Evolutionary conservation across 2,797 vertebrate species (phyloP).

Genomic region (Rhodeus uyekii): DNA sequence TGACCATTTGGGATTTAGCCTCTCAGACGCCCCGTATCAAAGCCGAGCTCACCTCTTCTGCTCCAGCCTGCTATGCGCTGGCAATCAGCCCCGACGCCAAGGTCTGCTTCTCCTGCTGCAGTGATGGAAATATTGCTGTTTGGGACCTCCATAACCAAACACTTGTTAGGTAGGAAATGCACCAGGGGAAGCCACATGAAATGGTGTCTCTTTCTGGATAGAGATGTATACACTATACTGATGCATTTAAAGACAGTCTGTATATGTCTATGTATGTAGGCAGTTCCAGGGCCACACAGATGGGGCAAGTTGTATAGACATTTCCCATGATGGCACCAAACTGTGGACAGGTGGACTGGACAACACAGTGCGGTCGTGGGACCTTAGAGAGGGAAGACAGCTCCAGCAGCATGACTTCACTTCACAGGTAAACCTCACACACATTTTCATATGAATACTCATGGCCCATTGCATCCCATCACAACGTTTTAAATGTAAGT

Average conservation of each 20-base stretch:
- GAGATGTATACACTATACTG: background rate
- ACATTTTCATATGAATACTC: background rate
- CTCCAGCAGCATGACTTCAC: constrained; percentile 99
- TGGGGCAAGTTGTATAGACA: constrained; percentile 96
- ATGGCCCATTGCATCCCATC: background rate
- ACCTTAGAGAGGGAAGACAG: constrained; percentile 93
- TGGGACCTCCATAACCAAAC: constrained; percentile 98
- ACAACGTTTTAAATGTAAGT: background rate
- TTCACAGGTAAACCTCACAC: constrained; percentile 83
- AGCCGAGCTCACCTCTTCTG: constrained; percentile 93
- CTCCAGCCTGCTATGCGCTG: constrained; percentile 93
- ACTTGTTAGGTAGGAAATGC: constrained; percentile 84
- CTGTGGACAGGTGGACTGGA: constrained; percentile 96
- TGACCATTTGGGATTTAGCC: constrained; percentile 97
- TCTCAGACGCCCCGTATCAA: constrained; percentile 94
- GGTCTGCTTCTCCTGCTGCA: constrained; percentile 98
- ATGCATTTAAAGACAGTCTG: background rate
- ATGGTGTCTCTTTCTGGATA: background rate
- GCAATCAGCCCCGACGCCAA: constrained; percentile 97
- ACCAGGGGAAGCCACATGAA: background rate
- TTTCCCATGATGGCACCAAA: constrained; percentile 96
- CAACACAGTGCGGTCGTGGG: constrained; percentile 98
- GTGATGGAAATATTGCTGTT: constrained; percentile 93
- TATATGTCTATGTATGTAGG: constrained; percentile 64
- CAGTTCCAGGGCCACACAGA: constrained; percentile 98